A percentile compares a stretch with the other conserved stretches of the same genome.
phyloP scores from a whole-genome alignment of 2,113 vertebrate genomes.

The Neopipo cinnamomea region DNA sequence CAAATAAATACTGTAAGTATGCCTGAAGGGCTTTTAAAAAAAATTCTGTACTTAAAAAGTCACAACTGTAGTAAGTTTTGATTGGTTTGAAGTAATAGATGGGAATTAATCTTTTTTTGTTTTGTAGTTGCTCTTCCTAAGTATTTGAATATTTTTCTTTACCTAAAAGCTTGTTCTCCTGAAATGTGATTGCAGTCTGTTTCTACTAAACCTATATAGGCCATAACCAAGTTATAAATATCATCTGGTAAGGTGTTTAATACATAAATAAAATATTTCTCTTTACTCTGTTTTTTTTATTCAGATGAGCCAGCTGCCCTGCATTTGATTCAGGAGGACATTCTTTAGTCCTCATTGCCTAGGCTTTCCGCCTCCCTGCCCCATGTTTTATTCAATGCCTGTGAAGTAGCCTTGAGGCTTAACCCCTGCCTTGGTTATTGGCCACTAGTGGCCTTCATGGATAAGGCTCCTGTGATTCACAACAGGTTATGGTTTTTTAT shows the following conservation, averaged over 20 bases:
- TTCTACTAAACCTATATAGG: background rate
- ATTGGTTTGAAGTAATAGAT: background rate
- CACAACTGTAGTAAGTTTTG: background rate
- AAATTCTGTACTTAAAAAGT: background rate
- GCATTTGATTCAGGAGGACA: background rate
- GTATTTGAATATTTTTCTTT: background rate
- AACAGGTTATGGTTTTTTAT: background rate
- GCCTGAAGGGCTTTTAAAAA: background rate
- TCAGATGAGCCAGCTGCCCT: background rate
- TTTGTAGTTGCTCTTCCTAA: background rate
- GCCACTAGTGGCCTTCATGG: background rate
- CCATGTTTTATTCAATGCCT: background rate
- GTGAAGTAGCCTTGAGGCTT: background rate
- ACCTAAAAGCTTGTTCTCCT: background rate
- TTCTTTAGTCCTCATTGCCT: background rate
- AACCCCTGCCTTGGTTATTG: background rate
- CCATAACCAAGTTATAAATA: background rate
- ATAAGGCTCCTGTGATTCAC: background rate
- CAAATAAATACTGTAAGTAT: background rate
- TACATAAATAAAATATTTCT: background rate
- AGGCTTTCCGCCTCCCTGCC: background rate
- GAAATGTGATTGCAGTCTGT: background rate
- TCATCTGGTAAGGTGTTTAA: background rate
- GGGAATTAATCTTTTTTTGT: background rate
- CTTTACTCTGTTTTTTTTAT: background rate